These are phyloP conservation scores for Sinodicranocentrus sp. DNA, from an alignment of 2,888 invertebrate species.

Conservation along the genomic window DNA sequence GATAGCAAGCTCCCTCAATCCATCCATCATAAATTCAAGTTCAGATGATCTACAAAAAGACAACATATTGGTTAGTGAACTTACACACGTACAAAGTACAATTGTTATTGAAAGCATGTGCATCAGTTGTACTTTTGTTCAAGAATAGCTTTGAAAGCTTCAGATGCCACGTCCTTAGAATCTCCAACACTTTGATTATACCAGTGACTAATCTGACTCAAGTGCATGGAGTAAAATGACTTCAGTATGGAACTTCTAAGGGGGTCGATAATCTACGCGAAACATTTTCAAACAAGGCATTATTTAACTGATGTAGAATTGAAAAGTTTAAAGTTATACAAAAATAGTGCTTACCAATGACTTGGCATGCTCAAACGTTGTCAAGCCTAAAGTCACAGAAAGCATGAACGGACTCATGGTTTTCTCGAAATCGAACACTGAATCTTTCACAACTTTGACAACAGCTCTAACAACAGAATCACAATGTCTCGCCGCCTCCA, in stretches of 20 bases:
- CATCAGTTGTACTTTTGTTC: constrained; percentile 68
- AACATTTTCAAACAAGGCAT: not conserved
- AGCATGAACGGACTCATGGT: constrained; percentile 73
- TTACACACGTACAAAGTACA: not conserved
- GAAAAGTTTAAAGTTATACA: not conserved
- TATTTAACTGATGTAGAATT: not conserved
- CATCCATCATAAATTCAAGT: constrained; percentile 73
- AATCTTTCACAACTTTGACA: constrained; percentile 67
- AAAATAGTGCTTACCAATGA: constrained; percentile 49
- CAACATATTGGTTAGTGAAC: no score
- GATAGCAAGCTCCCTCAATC: constrained; percentile 71
- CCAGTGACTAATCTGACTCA: constrained; percentile 59
- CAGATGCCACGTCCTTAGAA: constrained; percentile 39
- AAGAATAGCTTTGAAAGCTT: constrained; percentile 64
- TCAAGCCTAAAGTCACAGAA: constrained; percentile 68
- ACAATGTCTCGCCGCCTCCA: constrained; percentile 66
- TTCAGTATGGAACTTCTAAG: constrained; percentile 63
- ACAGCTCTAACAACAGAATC: constrained; percentile 62
- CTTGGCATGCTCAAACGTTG: constrained; percentile 65
- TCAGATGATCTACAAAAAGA: constrained; percentile 68
- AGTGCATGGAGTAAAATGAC: constrained; percentile 60
- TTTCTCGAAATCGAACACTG: constrained; percentile 62
- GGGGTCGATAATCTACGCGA: constrained; percentile 67
- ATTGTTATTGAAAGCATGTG: not conserved
- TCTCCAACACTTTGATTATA: constrained; percentile 49